A percentile compares a stretch with the other conserved stretches of the same genome.
phyloP scores from a whole-genome alignment of 1,140 invertebrate genomes.

The Bombus ignitus region DNA sequence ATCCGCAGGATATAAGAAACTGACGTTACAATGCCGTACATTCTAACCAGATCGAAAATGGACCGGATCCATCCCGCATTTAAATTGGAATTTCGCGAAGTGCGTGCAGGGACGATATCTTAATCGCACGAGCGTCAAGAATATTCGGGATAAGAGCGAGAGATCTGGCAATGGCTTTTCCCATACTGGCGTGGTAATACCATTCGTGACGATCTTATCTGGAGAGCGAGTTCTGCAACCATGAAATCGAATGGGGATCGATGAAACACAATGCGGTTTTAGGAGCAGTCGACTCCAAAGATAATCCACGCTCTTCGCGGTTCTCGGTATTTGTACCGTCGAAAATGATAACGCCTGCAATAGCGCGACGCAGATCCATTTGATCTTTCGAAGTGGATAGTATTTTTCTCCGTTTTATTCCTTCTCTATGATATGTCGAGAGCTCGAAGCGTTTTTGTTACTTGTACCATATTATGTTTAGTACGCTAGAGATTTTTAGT shows the following conservation, averaged over 20 bases:
- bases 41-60: not conserved
- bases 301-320: conserved; percentile 13
- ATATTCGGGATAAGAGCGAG: conserved; percentile 20
- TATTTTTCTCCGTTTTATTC: not conserved
- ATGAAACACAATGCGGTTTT: conserved; percentile 48
- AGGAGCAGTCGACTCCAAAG: conserved; percentile 17
- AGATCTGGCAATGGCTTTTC: conserved; percentile 13
- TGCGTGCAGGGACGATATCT: conserved; percentile 28
- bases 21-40: not conserved
- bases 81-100: conserved; percentile 19
- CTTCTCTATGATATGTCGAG: not conserved
- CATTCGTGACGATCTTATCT: conserved; percentile 40
- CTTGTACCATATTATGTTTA: not conserved
- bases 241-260: conserved; percentile 48
- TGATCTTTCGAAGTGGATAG: not conserved
- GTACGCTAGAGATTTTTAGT: not conserved
- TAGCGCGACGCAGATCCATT: not conserved
- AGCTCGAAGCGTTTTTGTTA: fast-evolving
- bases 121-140: conserved; percentile 39
- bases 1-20: not conserved
- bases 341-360: conserved; percentile 30
- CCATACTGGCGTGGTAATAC: conserved; percentile 13
- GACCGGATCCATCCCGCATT: not conserved
- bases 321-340: conserved; percentile 17
- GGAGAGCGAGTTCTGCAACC: conserved; percentile 32